Conservation (phyloP, 2,797 vertebrate species). For the Chrysocyon brachyurus region DNA sequence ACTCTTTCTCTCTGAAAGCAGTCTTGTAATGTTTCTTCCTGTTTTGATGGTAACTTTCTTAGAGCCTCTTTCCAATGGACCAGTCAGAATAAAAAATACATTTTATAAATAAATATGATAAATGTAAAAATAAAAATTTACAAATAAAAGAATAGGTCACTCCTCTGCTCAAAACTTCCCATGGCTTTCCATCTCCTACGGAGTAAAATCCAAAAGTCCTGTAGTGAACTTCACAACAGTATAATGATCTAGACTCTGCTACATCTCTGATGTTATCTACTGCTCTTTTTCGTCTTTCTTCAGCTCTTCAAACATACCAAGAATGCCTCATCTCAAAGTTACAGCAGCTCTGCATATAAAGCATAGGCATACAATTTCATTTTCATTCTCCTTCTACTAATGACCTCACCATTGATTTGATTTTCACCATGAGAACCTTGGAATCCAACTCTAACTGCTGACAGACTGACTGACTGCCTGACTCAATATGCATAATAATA, state of each 20-base stretch:
- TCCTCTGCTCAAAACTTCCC: background rate
- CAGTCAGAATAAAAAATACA: background rate
- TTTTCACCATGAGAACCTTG: background rate
- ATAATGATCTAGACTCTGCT: background rate
- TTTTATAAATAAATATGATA: background rate
- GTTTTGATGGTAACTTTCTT: background rate
- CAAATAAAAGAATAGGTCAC: background rate
- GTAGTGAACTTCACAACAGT: background rate
- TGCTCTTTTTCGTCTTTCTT: background rate
- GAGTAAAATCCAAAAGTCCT: conserved; percentile 23
- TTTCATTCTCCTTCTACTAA: background rate
- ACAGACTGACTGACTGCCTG: background rate
- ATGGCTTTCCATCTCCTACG: background rate
- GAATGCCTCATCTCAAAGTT: background rate
- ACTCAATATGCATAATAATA: background rate
- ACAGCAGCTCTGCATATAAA: background rate
- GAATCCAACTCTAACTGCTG: conserved; percentile 12
- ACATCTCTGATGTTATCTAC: conserved; percentile 14
- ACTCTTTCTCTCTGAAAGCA: background rate
- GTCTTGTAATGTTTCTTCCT: background rate
- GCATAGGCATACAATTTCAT: background rate
- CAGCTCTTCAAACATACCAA: background rate
- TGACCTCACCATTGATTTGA: background rate
- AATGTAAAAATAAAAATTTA: background rate
- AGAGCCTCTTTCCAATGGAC: background rate